Evolutionary conservation across 2,113 vertebrate species (phyloP), one percentile per base, ranked within the genome.

Genomic region (Benitochromis conjunctus): DNA sequence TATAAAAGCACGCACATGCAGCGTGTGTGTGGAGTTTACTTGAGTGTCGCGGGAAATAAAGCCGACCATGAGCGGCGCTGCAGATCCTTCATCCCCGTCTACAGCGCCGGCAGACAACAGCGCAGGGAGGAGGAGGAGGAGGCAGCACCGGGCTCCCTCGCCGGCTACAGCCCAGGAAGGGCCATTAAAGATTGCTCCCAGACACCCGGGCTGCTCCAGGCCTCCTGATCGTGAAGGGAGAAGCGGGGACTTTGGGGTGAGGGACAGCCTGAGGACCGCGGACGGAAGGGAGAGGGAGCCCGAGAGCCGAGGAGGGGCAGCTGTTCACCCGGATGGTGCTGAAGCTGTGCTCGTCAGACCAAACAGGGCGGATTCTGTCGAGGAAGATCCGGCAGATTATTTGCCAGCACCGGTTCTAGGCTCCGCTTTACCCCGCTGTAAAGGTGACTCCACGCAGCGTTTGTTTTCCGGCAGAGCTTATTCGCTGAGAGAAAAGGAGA

Each of bases 241-340:
- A 89, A 66, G 88, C 7, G 38, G 74, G 51, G 51, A 60, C 60
- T 4, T 21, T 29, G 54, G 16, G 4, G 19, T 3, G 64, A 88
- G 46, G 53, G 16, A 86, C 77, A 55, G 26, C 7, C 31, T 10
- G 60, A 46, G 69, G 48, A 12, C 57, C 48, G 26, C 83, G 0
- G 74, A 84, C 60, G 88, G 83, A 55, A 88, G 80, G 85, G 86
- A 93, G 92, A 88, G 88, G 86, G 94, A 94, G 90, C 94, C 85
- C 80, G 86, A 84, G 86, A 90, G 94, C 86, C 92, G 94, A 69
- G 84, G 62, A 18, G 88, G 62, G 1, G 96, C 95, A 94, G 95
- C 97, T 97, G 97, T 97, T 96, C 96, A 94, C 4, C 57, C 92
- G 12, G 92, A 66, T 91, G 94, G 94, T 96, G 97, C 97, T 98